Evolutionary conservation across 2,888 invertebrate genomes (phyloP), one percentile per base, ranked within the genome.

Genomic region (Synanthedon andrenaeformis): DNA sequence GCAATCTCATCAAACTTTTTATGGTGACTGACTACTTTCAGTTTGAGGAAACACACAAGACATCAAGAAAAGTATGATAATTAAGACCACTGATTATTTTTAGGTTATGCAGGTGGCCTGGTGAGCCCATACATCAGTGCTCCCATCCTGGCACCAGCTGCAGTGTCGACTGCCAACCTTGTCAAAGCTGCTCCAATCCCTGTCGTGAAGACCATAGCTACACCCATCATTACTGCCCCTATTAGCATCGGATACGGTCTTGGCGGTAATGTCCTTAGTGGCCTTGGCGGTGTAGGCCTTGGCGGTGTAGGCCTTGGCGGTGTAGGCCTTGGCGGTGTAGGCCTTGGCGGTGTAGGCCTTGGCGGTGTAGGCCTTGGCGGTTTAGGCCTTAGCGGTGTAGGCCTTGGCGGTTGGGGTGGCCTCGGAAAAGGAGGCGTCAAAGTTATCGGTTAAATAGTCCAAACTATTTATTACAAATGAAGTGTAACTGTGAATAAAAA

Each of bases 171-270:
- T 41, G 76, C 79, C 8, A 82, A 76, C 64, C 41, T 82, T 11
- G 58, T 70, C 53, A 81, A 74, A 55, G 84, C 82, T 0, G 75
- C 82, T 13, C 81, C 82, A 1, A 82, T 85, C 49, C 71, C 82
- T 2, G 57, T 85, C 10, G 68, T 82, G 58, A 74, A 60, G 51
- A 76, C 79, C 11, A 62, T 69, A 3, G 63, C 69, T 6, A 69
- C 71, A 1, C 67, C 72, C 0, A 57, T 72, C 11, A 57, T 67
- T 57, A 52, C 62, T 12, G 64, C 76, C 3, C 75, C 76, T 2
- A 58, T 75, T 1, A 57, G 73, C 3, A 4, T 13, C 68, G 65
- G 51, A 69, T 70, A 3, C 76, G 0, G 58, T 61, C 12, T 59
- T 12, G 56, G 57, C 48, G 60, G 57, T 50, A 54, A 56, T 17